Conservation (phyloP, 2,888 invertebrate species). For the Calameuta idolon region DNA sequence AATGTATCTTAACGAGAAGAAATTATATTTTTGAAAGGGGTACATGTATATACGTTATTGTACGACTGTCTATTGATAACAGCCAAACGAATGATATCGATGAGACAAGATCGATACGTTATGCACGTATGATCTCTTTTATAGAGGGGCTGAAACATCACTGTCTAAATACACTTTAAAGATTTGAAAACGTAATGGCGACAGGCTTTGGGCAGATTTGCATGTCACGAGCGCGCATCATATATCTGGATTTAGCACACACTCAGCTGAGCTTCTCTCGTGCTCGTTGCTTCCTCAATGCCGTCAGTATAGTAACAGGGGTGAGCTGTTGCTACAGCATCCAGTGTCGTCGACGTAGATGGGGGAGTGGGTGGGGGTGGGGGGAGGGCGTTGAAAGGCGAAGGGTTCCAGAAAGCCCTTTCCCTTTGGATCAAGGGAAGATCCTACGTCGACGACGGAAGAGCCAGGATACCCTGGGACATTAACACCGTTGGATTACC, state of each 20-base stretch:
- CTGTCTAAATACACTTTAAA: constrained; percentile 68
- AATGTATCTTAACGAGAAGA: no score
- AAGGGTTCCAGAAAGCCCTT: constrained; percentile 43
- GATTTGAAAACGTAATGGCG: constrained; percentile 68
- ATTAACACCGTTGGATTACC: constrained; percentile 65
- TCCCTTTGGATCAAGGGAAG: constrained; percentile 50
- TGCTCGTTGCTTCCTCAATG: constrained; percentile 2
- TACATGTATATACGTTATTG: not conserved
- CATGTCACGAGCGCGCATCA: constrained; percentile 67
- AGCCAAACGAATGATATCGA: not conserved
- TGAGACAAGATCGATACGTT: not conserved
- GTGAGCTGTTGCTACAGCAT: not conserved
- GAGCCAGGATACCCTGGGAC: constrained; percentile 46
- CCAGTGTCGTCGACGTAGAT: not conserved
- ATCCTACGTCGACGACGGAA: constrained; percentile 35
- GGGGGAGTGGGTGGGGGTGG: no score
- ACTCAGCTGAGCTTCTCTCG: constrained; percentile 42
- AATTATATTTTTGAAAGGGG: no score
- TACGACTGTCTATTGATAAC: not conserved
- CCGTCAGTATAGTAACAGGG: not conserved
- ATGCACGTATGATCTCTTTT: not conserved
- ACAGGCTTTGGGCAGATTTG: constrained; percentile 66
- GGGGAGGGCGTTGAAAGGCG: constrained; percentile 23
- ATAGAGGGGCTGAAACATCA: constrained; percentile 7
- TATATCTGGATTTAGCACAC: constrained; percentile 66